A percentile compares a stretch with the other conserved stretches of the same genome.
These are phyloP conservation scores for Myocastor coypus DNA, from an alignment of 2,113 vertebrate genomes.

Conservation along the genomic window DNA sequence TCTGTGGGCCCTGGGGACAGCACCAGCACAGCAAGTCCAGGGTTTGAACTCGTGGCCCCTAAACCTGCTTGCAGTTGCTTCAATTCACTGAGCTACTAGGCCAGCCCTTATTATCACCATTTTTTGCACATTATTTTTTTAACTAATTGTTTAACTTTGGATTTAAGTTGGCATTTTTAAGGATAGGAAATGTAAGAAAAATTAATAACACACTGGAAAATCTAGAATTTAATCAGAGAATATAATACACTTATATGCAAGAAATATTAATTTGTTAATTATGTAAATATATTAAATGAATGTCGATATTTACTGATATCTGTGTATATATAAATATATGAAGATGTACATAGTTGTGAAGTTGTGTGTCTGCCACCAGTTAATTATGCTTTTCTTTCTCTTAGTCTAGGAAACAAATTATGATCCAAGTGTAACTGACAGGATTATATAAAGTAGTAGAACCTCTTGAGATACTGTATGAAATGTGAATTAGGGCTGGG, in stretches of 20 bases:
- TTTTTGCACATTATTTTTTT: neutral
- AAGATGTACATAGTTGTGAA: neutral
- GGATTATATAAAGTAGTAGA: slow-evolving; percentile 4
- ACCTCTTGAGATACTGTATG: slow-evolving; percentile 39
- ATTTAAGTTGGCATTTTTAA: neutral
- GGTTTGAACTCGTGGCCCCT: too few species aligned
- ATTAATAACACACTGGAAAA: neutral
- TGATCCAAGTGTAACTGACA: neutral
- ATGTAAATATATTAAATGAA: neutral
- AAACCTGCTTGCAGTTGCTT: too few species aligned
- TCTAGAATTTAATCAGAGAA: neutral
- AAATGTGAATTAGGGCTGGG: slow-evolving; percentile 45
- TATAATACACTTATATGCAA: neutral
- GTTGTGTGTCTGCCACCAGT: neutral
- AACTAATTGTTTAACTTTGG: neutral
- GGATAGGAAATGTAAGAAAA: neutral
- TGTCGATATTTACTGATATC: neutral
- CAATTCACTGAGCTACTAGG: too few species aligned
- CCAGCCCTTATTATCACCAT: neutral
- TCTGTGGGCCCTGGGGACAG: too few species aligned
- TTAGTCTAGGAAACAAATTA: slow-evolving; percentile 14
- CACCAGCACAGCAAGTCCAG: too few species aligned
- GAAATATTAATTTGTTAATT: neutral
- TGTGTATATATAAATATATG: neutral
- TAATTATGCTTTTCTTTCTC: neutral